Evolutionary conservation across 2,797 vertebrate genomes (phyloP).

Genomic region (Allobates femoralis): DNA sequence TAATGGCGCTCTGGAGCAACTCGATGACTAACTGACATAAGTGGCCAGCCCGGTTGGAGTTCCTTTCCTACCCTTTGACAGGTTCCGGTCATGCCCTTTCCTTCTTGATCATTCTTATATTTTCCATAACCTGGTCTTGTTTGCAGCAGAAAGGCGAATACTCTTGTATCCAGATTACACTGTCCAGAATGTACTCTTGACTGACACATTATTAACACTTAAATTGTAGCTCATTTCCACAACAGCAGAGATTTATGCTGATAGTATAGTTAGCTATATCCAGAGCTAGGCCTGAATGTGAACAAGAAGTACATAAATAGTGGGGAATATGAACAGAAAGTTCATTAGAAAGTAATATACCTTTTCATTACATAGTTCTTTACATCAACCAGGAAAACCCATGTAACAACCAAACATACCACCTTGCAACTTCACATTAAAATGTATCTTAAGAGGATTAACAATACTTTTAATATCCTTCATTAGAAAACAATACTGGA

Average conservation of each 20-base stretch:
- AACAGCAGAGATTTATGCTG: not conserved
- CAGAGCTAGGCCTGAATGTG: not conserved
- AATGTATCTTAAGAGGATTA: too few species aligned
- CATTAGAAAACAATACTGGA: not conserved
- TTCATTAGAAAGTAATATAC: not conserved
- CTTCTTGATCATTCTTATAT: too few species aligned
- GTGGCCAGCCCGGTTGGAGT: too few species aligned
- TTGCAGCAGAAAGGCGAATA: too few species aligned
- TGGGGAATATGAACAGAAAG: not conserved
- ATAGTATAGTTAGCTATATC: not conserved
- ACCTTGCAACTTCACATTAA: not conserved
- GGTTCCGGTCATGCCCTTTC: too few species aligned
- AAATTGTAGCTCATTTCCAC: not conserved
- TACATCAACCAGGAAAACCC: not conserved
- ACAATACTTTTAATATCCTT: not conserved
- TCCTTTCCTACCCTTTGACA: too few species aligned
- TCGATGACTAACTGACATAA: too few species aligned
- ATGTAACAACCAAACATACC: too few species aligned
- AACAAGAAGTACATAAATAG: not conserved
- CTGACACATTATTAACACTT: not conserved
- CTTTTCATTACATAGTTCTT: not conserved
- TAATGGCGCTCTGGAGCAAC: too few species aligned
- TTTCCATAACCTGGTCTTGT: too few species aligned
- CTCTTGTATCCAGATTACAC: too few species aligned
- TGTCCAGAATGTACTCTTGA: too few species aligned